Conservation (phyloP, 2,888 invertebrate species). For the Drosophila mimetica region DNA sequence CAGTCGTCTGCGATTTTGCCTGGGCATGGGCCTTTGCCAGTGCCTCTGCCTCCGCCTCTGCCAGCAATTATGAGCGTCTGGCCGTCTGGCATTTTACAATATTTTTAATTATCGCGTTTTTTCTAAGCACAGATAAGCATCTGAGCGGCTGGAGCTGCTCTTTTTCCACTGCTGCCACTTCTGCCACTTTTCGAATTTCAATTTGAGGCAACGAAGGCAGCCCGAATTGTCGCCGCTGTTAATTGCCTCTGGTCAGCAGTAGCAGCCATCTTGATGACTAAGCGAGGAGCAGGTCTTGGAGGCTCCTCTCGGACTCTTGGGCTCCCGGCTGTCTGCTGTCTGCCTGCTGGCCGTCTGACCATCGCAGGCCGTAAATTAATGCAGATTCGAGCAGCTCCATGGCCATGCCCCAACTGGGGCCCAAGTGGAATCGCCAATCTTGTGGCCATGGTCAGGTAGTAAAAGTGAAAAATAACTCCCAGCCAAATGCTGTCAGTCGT, state of each 20-base stretch:
- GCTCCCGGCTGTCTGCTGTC: constrained; percentile 34
- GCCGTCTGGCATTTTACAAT: constrained; percentile 69
- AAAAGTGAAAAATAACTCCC: constrained; percentile 38
- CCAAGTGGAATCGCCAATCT: not conserved
- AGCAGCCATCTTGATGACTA: constrained; percentile 64
- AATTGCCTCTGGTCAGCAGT: constrained; percentile 53
- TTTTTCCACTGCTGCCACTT: not conserved
- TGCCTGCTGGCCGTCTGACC: constrained; percentile 29
- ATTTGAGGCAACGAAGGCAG: constrained; percentile 48
- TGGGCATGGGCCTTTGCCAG: constrained; percentile 16
- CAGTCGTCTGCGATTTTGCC: constrained; percentile 30
- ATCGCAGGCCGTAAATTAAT: constrained; percentile 64
- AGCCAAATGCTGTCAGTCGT: constrained; percentile 26
- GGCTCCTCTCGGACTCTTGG: constrained; percentile 8
- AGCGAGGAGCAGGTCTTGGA: constrained; percentile 18
- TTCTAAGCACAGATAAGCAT: constrained; percentile 61
- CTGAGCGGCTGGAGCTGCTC: constrained; percentile 13
- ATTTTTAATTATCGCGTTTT: constrained; percentile 74
- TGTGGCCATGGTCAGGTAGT: constrained; percentile 21
- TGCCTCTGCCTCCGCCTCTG: constrained; percentile 52
- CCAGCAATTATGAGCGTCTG: constrained; percentile 77
- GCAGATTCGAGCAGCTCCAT: constrained; percentile 47
- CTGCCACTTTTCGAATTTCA: constrained; percentile 59
- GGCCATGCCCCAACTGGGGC: constrained; percentile 5
- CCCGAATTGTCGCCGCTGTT: constrained; percentile 66